Percentiles rank a stretch among this genome's conserved stretches.
Evolutionary conservation across 2,797 vertebrate species (phyloP).

Genomic region (Choloepus didactylus): DNA sequence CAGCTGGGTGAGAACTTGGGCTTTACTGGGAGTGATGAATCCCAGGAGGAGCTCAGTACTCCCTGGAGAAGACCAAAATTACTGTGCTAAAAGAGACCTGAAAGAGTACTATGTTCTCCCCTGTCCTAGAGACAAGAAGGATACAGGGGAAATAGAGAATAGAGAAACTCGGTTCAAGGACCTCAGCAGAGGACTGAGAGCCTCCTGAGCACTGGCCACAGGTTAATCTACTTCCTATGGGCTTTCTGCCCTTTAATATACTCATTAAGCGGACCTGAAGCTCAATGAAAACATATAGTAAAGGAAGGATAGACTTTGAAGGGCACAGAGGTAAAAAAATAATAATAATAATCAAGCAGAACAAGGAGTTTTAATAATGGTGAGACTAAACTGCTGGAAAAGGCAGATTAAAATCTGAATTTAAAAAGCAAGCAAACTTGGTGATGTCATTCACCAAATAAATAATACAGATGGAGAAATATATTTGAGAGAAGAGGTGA

Average conservation of each 20-base stretch:
- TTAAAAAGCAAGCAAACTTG: not conserved
- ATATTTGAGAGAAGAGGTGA: not conserved
- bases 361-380: not conserved
- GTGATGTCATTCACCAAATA: conserved; percentile 39
- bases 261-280: not conserved
- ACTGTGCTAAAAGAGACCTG: not conserved
- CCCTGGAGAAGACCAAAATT: not conserved
- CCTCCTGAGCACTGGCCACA: not conserved
- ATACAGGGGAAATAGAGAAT: not conserved
- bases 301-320: too few species aligned
- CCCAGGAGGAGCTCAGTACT: not conserved
- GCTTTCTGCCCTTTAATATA: not conserved
- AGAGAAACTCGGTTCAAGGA: not conserved
- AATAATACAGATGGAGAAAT: conserved; percentile 53
- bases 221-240: too few species aligned
- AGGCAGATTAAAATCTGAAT: not conserved
- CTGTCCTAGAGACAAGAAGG: not conserved
- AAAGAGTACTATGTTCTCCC: not conserved
- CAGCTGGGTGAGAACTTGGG: not conserved
- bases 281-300: not conserved
- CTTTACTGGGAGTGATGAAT: not conserved
- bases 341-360: not conserved
- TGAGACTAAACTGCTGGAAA: not conserved
- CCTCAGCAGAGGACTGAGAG: too few species aligned
- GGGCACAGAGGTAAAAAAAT: not conserved